Conservation (phyloP, 2,888 invertebrate species). For the Conchocele bisecta region DNA sequence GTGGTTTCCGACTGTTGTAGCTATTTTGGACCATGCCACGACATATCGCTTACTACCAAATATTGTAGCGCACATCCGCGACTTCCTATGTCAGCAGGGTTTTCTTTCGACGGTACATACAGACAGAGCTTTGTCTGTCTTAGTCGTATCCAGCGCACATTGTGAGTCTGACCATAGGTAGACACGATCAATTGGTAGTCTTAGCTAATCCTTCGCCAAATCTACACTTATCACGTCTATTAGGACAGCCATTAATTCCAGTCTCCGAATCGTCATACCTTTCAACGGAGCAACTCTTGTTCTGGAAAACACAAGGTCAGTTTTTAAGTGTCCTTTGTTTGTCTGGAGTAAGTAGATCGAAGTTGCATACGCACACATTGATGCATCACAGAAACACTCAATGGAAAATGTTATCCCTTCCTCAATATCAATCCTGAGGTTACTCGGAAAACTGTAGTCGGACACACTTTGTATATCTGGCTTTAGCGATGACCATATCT, state of each 20-base stretch:
- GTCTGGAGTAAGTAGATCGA: neutral
- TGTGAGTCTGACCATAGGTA: slow-evolving; percentile 1
- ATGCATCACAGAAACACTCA: slow-evolving; percentile 11
- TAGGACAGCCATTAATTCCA: too few relatives aligned
- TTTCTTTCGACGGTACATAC: too few relatives aligned
- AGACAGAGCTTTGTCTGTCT: too few relatives aligned
- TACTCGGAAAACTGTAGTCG: neutral
- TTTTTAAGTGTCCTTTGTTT: too few relatives aligned
- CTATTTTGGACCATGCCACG: slow-evolving; percentile 15
- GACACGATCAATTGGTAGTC: too few relatives aligned
- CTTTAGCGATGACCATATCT: too few relatives aligned
- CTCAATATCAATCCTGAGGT: neutral
- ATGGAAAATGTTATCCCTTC: neutral
- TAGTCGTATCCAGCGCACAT: neutral
- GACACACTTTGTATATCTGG: neutral
- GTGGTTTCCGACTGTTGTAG: neutral
- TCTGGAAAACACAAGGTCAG: too few relatives aligned
- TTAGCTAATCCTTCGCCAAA: neutral
- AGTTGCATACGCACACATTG: neutral
- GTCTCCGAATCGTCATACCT: too few relatives aligned
- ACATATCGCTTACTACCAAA: neutral
- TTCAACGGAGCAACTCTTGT: too few relatives aligned
- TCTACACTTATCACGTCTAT: neutral
- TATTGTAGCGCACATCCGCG: neutral
- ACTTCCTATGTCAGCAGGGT: slow-evolving; percentile 2